These are phyloP conservation scores for Anomalospiza imberbis DNA, from an alignment of 2,797 vertebrate species.

Conservation along the genomic window DNA sequence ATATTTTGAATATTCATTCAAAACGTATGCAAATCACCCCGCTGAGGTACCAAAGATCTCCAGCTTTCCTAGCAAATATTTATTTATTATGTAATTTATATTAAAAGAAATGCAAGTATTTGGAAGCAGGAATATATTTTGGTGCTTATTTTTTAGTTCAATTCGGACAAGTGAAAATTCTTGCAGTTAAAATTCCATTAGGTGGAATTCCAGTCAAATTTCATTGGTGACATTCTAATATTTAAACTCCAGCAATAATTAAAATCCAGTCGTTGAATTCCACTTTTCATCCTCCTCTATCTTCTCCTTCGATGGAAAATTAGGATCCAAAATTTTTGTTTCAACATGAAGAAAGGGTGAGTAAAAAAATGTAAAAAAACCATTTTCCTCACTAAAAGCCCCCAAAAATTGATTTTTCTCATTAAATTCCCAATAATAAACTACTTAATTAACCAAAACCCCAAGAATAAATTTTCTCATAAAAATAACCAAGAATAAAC, in stretches of 20 bases:
- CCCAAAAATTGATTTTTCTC: not conserved
- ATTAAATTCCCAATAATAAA: not conserved
- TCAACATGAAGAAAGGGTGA: not conserved
- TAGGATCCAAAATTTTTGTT: not conserved
- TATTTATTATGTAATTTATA: too few relatives aligned
- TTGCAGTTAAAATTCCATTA: not conserved
- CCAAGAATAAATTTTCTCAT: not conserved
- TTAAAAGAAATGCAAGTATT: not conserved
- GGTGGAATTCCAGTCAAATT: not conserved
- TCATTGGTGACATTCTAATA: too few relatives aligned
- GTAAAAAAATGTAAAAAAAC: not conserved
- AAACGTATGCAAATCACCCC: not conserved
- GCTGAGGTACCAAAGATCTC: not conserved
- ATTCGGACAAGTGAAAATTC: not conserved
- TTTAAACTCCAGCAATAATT: not conserved
- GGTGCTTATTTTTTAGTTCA: not conserved
- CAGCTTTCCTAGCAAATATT: not conserved
- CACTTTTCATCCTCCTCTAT: not conserved
- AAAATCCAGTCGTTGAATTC: not conserved
- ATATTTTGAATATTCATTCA: not conserved
- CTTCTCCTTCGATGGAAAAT: not conserved
- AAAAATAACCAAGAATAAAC: not conserved
- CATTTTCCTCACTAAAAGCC: not conserved
- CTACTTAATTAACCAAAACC: rapidly evolving
- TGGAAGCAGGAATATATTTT: not conserved